Conservation (phyloP, 2,113 vertebrate genomes). For the Centrocercus urophasianus region DNA sequence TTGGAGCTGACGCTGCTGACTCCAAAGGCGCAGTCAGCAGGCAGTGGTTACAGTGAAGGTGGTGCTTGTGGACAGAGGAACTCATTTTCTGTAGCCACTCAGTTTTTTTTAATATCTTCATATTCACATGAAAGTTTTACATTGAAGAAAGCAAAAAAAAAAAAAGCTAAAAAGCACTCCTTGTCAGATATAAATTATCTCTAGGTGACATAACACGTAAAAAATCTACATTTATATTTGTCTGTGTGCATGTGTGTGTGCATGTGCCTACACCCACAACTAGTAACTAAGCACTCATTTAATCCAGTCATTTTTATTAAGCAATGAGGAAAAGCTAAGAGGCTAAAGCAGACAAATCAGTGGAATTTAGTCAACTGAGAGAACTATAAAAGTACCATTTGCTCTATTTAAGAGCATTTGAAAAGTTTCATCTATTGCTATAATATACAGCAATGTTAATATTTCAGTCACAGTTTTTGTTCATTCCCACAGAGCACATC, state of each 20-base stretch:
- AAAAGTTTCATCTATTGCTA: conserved; percentile 51
- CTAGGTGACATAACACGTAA: conserved; percentile 56
- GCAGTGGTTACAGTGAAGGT: not conserved
- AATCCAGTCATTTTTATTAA: conserved; percentile 67
- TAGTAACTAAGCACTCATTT: conserved; percentile 65
- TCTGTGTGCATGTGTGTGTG: not conserved
- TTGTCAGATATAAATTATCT: conserved; percentile 60
- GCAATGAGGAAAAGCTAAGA: conserved; percentile 47
- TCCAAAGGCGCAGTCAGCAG: not conserved
- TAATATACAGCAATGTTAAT: conserved; percentile 62
- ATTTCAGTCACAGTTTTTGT: conserved; percentile 56
- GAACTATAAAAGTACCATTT: conserved; percentile 52
- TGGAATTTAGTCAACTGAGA: conserved; percentile 59
- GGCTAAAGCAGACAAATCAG: conserved; percentile 43
- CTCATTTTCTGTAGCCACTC: not conserved
- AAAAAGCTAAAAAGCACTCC: conserved; percentile 44
- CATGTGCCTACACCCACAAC: not conserved
- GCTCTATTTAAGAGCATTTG: conserved; percentile 44
- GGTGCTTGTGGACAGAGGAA: not conserved
- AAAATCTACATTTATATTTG: not conserved
- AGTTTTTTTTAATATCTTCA: conserved; percentile 14
- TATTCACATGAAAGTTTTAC: not conserved
- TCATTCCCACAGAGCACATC: conserved; percentile 62
- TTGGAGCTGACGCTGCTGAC: conserved; percentile 3
- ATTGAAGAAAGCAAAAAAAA: conserved; percentile 16